phyloP scores from a whole-genome alignment of 2,888 invertebrate species.

The Andrena praecox region DNA sequence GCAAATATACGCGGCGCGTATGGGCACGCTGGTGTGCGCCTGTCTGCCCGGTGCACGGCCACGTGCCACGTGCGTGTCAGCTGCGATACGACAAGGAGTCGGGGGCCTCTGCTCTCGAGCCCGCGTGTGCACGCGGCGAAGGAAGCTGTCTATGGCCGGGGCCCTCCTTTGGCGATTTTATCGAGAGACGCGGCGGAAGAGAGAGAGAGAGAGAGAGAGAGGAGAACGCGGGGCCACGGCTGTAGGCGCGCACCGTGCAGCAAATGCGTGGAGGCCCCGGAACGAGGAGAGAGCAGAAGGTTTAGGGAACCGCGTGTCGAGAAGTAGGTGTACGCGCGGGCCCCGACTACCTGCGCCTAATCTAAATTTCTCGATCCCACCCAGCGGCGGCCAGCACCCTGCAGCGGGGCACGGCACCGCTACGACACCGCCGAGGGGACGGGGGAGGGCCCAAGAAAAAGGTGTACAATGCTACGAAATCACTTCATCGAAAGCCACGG shows the following conservation, averaged over 20 bases:
- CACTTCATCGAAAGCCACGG: slow-evolving; percentile 79
- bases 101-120: slow-evolving; percentile 56
- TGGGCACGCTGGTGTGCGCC: slow-evolving; percentile 30
- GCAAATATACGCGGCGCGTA: slow-evolving; percentile 38
- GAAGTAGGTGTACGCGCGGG: slow-evolving; percentile 47
- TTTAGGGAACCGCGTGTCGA: slow-evolving; percentile 21
- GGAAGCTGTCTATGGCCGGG: slow-evolving; percentile 62
- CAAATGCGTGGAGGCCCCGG: slow-evolving; percentile 12
- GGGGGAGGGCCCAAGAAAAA: slow-evolving; percentile 58
- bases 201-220: slow-evolving; percentile 28
- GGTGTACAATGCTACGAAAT: slow-evolving; percentile 77
- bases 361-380: slow-evolving; percentile 68
- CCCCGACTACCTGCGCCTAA: slow-evolving; percentile 64
- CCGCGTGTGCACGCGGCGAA: slow-evolving; percentile 60
- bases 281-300: slow-evolving; percentile 29
- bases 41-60: slow-evolving; percentile 68
- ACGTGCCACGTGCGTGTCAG: slow-evolving; percentile 75
- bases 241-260: slow-evolving; percentile 8
- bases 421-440: slow-evolving; percentile 13
- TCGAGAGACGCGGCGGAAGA: slow-evolving; percentile 48
- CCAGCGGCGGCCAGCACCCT: slow-evolving; percentile 51
- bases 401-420: slow-evolving; percentile 56
- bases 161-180: slow-evolving; percentile 65
- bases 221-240: slow-evolving; percentile 24
- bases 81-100: slow-evolving; percentile 69